Evolutionary conservation across 2,888 invertebrate genomes (phyloP).

Genomic region (Acrobasis consociella): DNA sequence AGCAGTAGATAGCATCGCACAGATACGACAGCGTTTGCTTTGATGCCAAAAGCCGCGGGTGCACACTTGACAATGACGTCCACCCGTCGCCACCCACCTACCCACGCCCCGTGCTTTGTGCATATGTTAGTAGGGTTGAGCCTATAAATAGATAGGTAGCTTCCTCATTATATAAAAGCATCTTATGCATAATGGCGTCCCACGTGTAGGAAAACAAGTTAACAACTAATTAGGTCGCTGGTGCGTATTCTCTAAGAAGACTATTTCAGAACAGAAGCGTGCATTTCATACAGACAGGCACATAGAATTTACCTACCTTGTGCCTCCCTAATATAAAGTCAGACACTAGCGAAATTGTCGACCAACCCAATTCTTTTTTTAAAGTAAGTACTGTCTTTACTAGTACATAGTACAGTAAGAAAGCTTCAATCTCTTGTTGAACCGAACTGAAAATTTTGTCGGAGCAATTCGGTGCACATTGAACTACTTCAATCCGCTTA

Average conservation of each 20-base stretch:
- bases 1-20: slow-evolving; percentile 2
- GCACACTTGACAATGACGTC: slow-evolving; percentile 8
- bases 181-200: neutral
- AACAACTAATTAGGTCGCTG: neutral
- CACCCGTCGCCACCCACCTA: slow-evolving; percentile 13
- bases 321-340: too few relatives aligned
- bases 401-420: too few relatives aligned
- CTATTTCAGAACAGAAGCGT: too few relatives aligned
- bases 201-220: neutral
- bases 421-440: too few relatives aligned
- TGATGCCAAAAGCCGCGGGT: slow-evolving; percentile 6
- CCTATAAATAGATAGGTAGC: slow-evolving; percentile 11
- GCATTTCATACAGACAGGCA: too few relatives aligned
- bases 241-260: neutral
- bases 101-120: slow-evolving; percentile 10
- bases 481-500: too few relatives aligned
- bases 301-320: too few relatives aligned
- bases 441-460: too few relatives aligned
- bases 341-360: too few relatives aligned
- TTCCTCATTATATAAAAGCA: slow-evolving; percentile 2
- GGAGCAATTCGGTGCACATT: too few relatives aligned
- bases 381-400: too few relatives aligned
- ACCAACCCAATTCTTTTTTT: too few relatives aligned
- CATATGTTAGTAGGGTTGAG: slow-evolving; percentile 10
- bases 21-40: slow-evolving; percentile 4